Evolutionary conservation across 2,797 vertebrate species (phyloP).

Genomic region (Furcifer pardalis): DNA sequence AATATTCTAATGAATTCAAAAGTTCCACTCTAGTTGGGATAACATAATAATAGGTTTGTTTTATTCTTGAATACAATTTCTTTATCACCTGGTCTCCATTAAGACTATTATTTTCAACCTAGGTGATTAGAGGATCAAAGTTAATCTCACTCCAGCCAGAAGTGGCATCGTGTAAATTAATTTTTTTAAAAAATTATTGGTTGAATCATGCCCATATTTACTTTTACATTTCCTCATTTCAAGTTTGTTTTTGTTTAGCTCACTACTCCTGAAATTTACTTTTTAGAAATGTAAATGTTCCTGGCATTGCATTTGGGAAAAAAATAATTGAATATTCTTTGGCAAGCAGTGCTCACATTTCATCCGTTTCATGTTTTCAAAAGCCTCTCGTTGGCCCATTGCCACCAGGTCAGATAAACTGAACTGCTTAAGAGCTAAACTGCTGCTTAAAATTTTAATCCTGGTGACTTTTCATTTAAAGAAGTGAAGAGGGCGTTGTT

Average conservation of each 20-base stretch:
- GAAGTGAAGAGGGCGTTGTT: no score
- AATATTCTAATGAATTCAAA: no score
- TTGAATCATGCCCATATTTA: not conserved
- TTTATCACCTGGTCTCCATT: not conserved
- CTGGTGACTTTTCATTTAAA: not conserved
- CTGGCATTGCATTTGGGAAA: not conserved
- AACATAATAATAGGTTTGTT: not conserved
- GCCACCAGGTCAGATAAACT: not conserved
- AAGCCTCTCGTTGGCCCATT: not conserved
- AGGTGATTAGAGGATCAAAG: not conserved
- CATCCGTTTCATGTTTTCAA: not conserved
- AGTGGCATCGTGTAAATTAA: not conserved
- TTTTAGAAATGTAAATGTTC: not conserved
- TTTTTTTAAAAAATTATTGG: not conserved
- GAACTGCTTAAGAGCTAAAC: not conserved
- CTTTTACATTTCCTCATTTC: not conserved
- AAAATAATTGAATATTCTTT: not conserved
- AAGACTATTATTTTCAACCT: not conserved
- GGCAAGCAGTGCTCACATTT: not conserved
- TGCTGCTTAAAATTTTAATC: conserved; percentile 2
- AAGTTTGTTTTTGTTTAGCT: not conserved
- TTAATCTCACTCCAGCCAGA: not conserved
- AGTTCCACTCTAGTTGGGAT: no score
- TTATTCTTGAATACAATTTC: not conserved
- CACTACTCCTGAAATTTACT: not conserved